Conservation (phyloP, 2,113 vertebrate genomes). For the Caretta caretta region DNA sequence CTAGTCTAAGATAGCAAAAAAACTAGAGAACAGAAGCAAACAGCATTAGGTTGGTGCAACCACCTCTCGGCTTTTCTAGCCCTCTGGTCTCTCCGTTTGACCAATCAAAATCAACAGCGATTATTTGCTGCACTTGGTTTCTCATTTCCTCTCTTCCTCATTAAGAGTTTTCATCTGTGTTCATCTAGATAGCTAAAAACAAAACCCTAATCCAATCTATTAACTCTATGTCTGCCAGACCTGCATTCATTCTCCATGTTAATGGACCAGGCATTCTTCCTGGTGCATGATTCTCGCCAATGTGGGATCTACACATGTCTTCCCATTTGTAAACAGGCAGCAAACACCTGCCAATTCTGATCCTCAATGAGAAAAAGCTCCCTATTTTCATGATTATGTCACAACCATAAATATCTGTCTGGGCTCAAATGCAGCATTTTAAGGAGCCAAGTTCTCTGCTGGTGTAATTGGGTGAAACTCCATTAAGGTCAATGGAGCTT, state of each 20-base stretch:
- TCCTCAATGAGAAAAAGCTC: background rate
- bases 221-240: background rate
- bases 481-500: background rate
- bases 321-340: background rate
- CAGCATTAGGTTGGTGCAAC: background rate
- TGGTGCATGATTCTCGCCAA: rapidly evolving
- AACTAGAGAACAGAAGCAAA: background rate
- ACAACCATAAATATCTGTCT: background rate
- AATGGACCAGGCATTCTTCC: background rate
- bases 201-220: background rate
- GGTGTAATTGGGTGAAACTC: background rate
- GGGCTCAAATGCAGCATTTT: background rate
- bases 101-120: too few species aligned
- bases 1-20: background rate
- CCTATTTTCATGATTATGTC: background rate
- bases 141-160: background rate
- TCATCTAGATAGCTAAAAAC: background rate
- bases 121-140: background rate
- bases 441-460: background rate
- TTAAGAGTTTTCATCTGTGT: background rate
- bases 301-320: background rate
- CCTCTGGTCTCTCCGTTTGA: background rate
- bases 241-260: background rate
- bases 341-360: too few species aligned
- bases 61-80: background rate